Evolutionary conservation across 2,797 vertebrate genomes (phyloP), one percentile per base, ranked within the genome.

Genomic region (Masticophis lateralis): DNA sequence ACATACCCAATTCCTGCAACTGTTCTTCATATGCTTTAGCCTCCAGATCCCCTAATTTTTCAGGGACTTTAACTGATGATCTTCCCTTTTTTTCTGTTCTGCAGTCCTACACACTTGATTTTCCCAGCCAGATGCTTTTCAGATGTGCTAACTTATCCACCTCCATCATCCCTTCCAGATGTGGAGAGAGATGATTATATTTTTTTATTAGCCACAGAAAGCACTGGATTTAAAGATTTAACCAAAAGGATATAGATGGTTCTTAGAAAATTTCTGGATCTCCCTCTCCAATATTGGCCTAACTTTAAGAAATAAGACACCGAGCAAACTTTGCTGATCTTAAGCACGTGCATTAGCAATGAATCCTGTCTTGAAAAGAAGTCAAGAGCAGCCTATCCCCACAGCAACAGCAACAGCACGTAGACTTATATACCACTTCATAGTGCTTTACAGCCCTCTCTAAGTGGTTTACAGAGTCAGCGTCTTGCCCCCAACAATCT

Each of bases 271-370:
- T 8, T 28, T 74, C 16, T 74, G 69, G 7, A 43, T 6, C 11
- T 55, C 27, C 37, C 16, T 18, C 28, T 37, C 66, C 14, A 1
- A 12, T 8, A 18, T 69, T 7, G n/a, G n/a, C 20, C 32, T 20
- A 37, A 79, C 32, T 20, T 18, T 43, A 79, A 43, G 18, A 43
- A 79, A 79, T 18, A 79, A 74, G 32, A 37, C 11, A 5, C 9
- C 0, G 8, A 28, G 47, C 10, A 10, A 86, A 2, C 16, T 28
- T 18, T 63, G 14, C 22, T 61, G 32, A 79, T 9, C 43, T 93
- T 63, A 96, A 96, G 69, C 96, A 97, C 86, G 91, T 95, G 95
- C 69, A 90, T 95, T 94, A 94, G 93, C 95, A 96, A 97, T 95
- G 94, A 95, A 96, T 94, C 91, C 95, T 96, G 89, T 94, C 95